These are phyloP conservation scores for Limanda limanda DNA, from an alignment of 2,113 vertebrate genomes.

Conservation along the genomic window DNA sequence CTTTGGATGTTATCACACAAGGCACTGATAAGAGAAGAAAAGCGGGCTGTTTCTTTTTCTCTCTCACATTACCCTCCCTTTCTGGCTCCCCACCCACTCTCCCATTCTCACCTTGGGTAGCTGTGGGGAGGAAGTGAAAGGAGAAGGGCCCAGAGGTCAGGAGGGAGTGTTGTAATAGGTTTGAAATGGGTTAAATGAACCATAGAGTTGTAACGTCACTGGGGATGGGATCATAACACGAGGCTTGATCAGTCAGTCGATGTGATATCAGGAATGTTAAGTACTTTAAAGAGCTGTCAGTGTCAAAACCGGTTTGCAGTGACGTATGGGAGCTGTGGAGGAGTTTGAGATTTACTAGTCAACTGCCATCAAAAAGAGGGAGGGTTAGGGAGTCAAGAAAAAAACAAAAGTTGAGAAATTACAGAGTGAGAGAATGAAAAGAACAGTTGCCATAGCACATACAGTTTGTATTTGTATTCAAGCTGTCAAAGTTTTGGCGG, in stretches of 20 bases:
- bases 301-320: background rate
- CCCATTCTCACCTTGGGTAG: constrained; percentile 45
- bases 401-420: background rate
- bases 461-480: background rate
- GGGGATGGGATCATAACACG: constrained; percentile 2
- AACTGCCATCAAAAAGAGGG: background rate
- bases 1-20: constrained; percentile 61
- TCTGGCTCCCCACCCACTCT: constrained; percentile 29
- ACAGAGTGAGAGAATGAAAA: constrained; percentile 14
- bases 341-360: constrained; percentile 27
- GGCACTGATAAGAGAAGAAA: constrained; percentile 62
- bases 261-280: background rate
- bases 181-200: constrained; percentile 38
- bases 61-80: constrained; percentile 30
- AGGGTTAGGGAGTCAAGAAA: constrained; percentile 6
- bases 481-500: background rate
- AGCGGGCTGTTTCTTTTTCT: constrained; percentile 4
- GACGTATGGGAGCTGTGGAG: background rate
- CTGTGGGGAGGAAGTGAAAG: constrained; percentile 21
- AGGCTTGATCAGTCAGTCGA: background rate
- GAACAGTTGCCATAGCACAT: background rate
- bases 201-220: constrained; percentile 22
- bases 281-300: background rate
- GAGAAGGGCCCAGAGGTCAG: constrained; percentile 18
- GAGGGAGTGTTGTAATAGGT: constrained; percentile 43